Evolutionary conservation across 2,797 vertebrate species (phyloP), one percentile per base, ranked within the genome.

Genomic region (Tolypeutes matacus): DNA sequence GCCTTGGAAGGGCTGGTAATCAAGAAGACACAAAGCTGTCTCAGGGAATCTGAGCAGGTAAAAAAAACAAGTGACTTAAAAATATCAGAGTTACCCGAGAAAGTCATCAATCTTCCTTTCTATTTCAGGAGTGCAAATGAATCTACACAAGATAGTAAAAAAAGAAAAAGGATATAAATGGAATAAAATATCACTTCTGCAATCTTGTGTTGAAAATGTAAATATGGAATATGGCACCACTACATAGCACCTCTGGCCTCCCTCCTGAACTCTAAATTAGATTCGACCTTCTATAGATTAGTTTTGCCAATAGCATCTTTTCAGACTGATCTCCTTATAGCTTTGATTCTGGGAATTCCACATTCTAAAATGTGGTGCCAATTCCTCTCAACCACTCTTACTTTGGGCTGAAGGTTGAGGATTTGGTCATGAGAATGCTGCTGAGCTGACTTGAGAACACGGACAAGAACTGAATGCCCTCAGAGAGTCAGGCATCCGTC

Each of bases 31-130:
- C 3, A 73, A 27, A 73, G 27, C 11, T 15, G 25, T 60, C 25
- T 56, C 51, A 84, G 46, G 13, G 17, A 81, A 93, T 67, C 0
- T 85, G 85, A 36, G 39, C 18, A 36, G 27, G 7, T 53, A 36
- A 86, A 78, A 77, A 27, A 90, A 91, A 69, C 12, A 72, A 82
- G 64, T 12, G n/a, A 34, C 51, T 77, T 94, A 73, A 81, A 96
- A 88, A 72, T 82, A 95, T 42, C 73, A 86, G 34, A 80, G 56
- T 73, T 73, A 76, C 27, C 34, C 83, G 69, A 56, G 65, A 77
- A 49, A 56, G 72, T 23, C 14, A 75, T 31, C 46, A 62, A 72
- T 46, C 92, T 84, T 70, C 23, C n/a, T 85, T 86, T 89, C 72
- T 87, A 39, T 56, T 77, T 93, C 60, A 69, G 39, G 46, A 84